A percentile compares a stretch with the other conserved stretches of the same genome.
Conservation (phyloP, 1,140 invertebrate species). For the Hormaphis cornu region DNA sequence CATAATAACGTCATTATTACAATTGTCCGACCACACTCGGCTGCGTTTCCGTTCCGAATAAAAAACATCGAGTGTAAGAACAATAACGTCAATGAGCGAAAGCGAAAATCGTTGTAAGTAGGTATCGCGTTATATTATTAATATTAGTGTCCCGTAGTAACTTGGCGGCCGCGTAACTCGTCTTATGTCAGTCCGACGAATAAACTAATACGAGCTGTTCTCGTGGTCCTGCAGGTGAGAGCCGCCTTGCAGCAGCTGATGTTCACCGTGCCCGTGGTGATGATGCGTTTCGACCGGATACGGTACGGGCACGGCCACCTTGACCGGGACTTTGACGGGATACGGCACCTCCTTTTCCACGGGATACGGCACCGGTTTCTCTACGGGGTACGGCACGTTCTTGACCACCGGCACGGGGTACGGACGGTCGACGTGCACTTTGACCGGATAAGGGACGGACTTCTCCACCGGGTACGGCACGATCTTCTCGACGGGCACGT, state of each 20-base stretch:
- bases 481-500: constrained; percentile 45
- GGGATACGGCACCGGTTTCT: constrained; percentile 68
- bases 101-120: no score
- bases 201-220: no score
- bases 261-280: constrained; percentile 50
- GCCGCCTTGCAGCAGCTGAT: constrained; percentile 42
- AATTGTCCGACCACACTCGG: no score
- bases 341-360: constrained; percentile 52
- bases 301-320: constrained; percentile 48
- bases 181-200: no score
- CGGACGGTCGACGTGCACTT: constrained; percentile 50
- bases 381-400: constrained; percentile 48
- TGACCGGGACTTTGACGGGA: constrained; percentile 50
- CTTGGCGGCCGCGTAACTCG: no score
- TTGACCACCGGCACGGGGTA: constrained; percentile 45
- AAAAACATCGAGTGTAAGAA: no score
- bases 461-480: constrained; percentile 50
- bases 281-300: constrained; percentile 45
- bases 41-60: no score
- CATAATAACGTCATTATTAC: no score
- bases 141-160: no score
- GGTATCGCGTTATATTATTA: no score
- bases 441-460: constrained; percentile 56
- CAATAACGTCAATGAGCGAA: no score
- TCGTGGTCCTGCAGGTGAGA: not conserved